Evolutionary conservation across 2,888 invertebrate genomes (phyloP).

Genomic region (Nesidiocoris tenuis): DNA sequence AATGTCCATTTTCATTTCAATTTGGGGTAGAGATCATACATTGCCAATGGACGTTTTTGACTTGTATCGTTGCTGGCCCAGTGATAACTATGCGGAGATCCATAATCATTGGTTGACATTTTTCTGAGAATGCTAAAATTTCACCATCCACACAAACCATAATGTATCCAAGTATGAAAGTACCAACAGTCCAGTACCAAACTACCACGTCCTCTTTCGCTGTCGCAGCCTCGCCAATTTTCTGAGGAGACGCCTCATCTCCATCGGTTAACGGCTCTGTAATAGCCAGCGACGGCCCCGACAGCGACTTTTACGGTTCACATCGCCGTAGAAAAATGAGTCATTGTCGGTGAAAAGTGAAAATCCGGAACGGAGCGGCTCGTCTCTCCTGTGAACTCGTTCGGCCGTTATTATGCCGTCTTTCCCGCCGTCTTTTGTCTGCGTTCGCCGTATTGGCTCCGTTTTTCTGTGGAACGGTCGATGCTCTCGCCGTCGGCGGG

Average conservation of each 20-base stretch:
- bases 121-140: too few relatives aligned
- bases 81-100: too few relatives aligned
- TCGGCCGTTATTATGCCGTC: constrained; percentile 21
- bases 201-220: background rate
- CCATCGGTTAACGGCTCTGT: background rate
- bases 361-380: constrained; percentile 31
- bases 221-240: background rate
- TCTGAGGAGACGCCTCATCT: background rate
- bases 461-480: background rate
- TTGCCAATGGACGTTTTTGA: too few relatives aligned
- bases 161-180: too few relatives aligned
- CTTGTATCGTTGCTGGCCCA: too few relatives aligned
- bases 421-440: constrained; percentile 3
- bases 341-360: constrained; percentile 35
- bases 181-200: too few relatives aligned
- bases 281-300: constrained; percentile 5
- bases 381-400: background rate
- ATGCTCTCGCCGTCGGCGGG: background rate
- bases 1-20: too few relatives aligned
- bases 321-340: constrained; percentile 33
- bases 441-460: background rate
- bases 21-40: too few relatives aligned
- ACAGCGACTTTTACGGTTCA: constrained; percentile 28
- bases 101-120: too few relatives aligned
- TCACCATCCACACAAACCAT: too few relatives aligned